Conservation (phyloP, 2,888 invertebrate genomes). For the Pseudeuparius sepicola region DNA sequence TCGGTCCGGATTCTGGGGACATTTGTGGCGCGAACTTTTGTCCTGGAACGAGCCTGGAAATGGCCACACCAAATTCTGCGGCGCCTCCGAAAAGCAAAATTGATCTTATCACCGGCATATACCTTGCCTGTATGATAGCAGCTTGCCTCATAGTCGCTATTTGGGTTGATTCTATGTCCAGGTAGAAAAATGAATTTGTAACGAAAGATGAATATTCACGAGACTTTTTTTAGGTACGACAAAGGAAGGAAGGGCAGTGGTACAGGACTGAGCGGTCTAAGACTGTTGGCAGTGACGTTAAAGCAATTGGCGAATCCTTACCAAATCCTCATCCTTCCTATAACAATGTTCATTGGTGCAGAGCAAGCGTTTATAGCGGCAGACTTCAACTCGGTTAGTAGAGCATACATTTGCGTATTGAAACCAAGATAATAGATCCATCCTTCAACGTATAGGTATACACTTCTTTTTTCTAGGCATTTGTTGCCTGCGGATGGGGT, state of each 20-base stretch:
- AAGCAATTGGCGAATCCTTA: slow-evolving; percentile 66
- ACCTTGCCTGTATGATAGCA: slow-evolving; percentile 64
- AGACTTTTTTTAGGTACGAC: slow-evolving; percentile 46
- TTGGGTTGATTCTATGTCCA: slow-evolving; percentile 70
- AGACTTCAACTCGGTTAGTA: slow-evolving; percentile 64
- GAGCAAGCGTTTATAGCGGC: slow-evolving; percentile 89
- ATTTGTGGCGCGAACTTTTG: slow-evolving; percentile 71
- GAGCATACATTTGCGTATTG: too few relatives aligned
- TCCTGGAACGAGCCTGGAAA: slow-evolving; percentile 45
- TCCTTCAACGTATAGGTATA: too few relatives aligned
- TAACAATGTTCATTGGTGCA: slow-evolving; percentile 88
- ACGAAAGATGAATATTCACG: too few relatives aligned
- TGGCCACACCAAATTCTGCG: slow-evolving; percentile 54
- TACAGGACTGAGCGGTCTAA: slow-evolving; percentile 53
- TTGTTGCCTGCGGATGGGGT: slow-evolving; percentile 78
- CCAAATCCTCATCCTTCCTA: slow-evolving; percentile 76
- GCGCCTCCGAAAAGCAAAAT: slow-evolving; percentile 66
- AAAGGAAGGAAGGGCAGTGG: slow-evolving; percentile 48
- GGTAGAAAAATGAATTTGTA: too few relatives aligned
- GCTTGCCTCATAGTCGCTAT: slow-evolving; percentile 66
- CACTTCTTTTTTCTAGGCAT: slow-evolving; percentile 65
- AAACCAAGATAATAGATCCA: too few relatives aligned
- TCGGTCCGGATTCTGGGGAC: too few relatives aligned
- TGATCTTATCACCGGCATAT: slow-evolving; percentile 70
- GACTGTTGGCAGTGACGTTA: slow-evolving; percentile 65